Evolutionary conservation across 2,888 invertebrate genomes (phyloP).

Genomic region (Mythimna lalbum): DNA sequence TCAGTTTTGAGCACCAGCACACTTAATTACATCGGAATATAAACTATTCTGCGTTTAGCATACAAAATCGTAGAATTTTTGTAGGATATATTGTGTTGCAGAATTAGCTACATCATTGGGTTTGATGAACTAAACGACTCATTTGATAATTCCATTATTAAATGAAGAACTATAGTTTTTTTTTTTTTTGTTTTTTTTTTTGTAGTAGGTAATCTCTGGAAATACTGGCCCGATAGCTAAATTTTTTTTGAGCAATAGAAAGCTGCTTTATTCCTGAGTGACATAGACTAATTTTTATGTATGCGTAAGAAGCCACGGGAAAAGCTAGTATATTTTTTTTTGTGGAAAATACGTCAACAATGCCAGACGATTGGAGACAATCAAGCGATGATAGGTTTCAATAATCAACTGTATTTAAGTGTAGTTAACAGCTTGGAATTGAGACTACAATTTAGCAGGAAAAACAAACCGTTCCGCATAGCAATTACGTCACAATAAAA

Average conservation of each 20-base stretch:
- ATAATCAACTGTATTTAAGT: neutral
- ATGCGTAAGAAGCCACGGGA: too few species aligned
- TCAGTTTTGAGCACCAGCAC: conserved; percentile 5
- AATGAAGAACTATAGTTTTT: too few species aligned
- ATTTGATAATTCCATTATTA: too few species aligned
- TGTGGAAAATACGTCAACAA: too few species aligned
- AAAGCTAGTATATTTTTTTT: too few species aligned
- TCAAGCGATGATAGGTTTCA: neutral
- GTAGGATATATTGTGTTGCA: conserved; percentile 16
- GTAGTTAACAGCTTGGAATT: neutral
- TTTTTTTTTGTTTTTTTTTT: too few species aligned
- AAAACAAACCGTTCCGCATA: neutral
- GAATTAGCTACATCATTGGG: neutral
- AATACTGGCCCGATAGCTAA: too few species aligned
- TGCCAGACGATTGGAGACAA: neutral
- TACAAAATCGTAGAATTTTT: conserved; percentile 23
- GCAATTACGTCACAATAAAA: conserved; percentile 4
- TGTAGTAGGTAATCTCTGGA: too few species aligned
- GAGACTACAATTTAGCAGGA: neutral
- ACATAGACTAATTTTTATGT: too few species aligned
- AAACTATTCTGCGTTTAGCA: conserved; percentile 33
- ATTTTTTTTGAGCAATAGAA: too few species aligned
- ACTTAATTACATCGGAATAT: conserved; percentile 31
- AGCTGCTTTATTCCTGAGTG: too few species aligned
- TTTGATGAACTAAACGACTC: conserved; percentile 17